phyloP scores from a whole-genome alignment of 1,140 invertebrate species.

The Thaumetopoea pityocampa region DNA sequence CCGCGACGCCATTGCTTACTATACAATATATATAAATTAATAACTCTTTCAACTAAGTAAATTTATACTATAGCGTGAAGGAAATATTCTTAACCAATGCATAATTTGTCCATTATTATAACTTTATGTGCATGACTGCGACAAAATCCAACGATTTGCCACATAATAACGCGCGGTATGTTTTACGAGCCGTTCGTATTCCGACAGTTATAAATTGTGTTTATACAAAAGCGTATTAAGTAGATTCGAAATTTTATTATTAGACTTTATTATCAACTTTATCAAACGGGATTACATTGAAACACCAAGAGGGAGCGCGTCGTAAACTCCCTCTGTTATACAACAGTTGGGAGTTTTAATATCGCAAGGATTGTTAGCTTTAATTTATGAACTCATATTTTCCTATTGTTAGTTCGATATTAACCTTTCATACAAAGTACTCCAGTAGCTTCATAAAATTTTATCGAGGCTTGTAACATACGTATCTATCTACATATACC shows the following conservation, averaged over 20 bases:
- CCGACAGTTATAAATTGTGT: conserved; percentile 42
- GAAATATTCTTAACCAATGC: conserved; percentile 31
- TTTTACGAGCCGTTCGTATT: conserved; percentile 40
- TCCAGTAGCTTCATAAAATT: too few species aligned
- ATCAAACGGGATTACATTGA: conserved; percentile 40
- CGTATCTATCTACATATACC: too few species aligned
- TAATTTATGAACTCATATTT: conserved; percentile 42
- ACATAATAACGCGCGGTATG: conserved; percentile 49
- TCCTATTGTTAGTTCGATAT: conserved; percentile 24
- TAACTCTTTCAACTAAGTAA: neutral
- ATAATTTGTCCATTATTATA: conserved; percentile 46
- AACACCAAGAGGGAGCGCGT: conserved; percentile 36
- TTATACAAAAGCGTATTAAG: conserved; percentile 56
- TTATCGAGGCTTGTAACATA: too few species aligned
- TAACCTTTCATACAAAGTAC: conserved; percentile 1
- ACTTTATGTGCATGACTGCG: conserved; percentile 37
- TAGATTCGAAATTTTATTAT: conserved; percentile 53
- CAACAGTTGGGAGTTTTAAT: conserved; percentile 40
- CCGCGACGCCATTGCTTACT: too few species aligned
- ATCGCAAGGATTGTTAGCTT: conserved; percentile 32
- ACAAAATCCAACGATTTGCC: conserved; percentile 47
- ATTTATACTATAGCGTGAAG: conserved; percentile 15
- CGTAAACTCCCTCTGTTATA: conserved; percentile 38
- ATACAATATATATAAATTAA: too few species aligned
- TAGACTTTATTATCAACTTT: conserved; percentile 52